phyloP scores from a whole-genome alignment of 2,797 vertebrate species.

The Rhynchotus rufescens region DNA sequence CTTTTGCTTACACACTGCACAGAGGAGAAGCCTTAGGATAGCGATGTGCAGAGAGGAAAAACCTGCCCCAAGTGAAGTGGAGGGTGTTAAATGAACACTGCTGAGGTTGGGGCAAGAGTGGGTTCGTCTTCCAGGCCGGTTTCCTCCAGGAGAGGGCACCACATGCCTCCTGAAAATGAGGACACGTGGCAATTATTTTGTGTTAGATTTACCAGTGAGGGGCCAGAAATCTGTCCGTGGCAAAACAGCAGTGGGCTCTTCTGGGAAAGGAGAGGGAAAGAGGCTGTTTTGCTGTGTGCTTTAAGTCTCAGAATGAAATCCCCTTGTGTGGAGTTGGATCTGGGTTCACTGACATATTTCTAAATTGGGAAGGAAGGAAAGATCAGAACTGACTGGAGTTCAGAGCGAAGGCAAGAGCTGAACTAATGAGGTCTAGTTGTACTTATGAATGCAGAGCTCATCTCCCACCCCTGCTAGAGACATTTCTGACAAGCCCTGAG shows the following conservation, averaged over 20 bases:
- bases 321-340: not conserved
- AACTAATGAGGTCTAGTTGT: not conserved
- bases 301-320: not conserved
- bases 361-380: not conserved
- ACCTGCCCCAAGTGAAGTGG: not conserved
- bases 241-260: not conserved
- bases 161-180: conserved; percentile 44
- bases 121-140: not conserved
- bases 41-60: not conserved
- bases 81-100: not conserved
- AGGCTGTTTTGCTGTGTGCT: not conserved
- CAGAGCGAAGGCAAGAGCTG: not conserved
- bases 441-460: not conserved
- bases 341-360: not conserved
- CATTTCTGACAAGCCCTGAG: not conserved
- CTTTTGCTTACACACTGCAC: not conserved
- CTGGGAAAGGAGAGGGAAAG: not conserved
- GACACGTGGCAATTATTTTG: conserved; percentile 17
- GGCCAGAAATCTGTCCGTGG: not conserved
- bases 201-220: not conserved
- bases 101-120: conserved; percentile 1
- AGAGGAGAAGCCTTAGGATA: not conserved
- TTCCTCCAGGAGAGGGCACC: conserved; percentile 70
- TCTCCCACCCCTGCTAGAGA: not conserved
- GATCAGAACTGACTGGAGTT: not conserved